These are phyloP conservation scores for Nipponia nippon DNA, from an alignment of 2,113 vertebrate species.

Conservation along the genomic window DNA sequence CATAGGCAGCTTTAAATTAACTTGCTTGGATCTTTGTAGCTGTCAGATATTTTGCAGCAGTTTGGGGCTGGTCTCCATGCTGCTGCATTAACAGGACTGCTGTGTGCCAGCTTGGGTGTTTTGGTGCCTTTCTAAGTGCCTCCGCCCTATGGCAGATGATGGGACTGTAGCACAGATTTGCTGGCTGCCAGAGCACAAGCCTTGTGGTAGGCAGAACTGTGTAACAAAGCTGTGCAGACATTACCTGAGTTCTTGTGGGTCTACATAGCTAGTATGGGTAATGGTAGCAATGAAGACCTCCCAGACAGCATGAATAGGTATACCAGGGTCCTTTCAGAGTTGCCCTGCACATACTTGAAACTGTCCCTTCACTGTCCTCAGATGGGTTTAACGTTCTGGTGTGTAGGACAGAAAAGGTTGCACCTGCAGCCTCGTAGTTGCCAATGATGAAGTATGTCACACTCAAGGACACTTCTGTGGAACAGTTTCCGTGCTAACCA, in stretches of 20 bases:
- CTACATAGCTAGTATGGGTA: neutral
- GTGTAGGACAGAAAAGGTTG: neutral
- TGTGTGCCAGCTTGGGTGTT: neutral
- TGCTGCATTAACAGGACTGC: neutral
- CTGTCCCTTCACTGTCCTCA: accelerated
- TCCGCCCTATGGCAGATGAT: neutral
- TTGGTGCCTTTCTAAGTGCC: neutral
- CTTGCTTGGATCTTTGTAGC: neutral
- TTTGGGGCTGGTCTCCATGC: neutral
- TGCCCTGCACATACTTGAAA: neutral
- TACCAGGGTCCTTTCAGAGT: neutral
- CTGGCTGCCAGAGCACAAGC: neutral
- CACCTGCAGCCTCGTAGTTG: neutral
- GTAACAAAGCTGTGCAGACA: neutral
- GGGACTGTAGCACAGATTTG: neutral
- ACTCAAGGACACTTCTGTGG: neutral
- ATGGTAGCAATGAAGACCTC: neutral
- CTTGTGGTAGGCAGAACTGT: neutral
- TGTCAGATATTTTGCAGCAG: neutral
- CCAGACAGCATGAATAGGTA: neutral
- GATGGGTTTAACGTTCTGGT: neutral
- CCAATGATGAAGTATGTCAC: neutral
- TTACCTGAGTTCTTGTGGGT: neutral
- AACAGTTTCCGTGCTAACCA: neutral
- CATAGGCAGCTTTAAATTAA: neutral